A percentile compares a stretch with the other conserved stretches of the same genome.
These are phyloP conservation scores for Drosophila subpulchrella DNA, from an alignment of 1,140 invertebrate genomes.

Conservation along the genomic window DNA sequence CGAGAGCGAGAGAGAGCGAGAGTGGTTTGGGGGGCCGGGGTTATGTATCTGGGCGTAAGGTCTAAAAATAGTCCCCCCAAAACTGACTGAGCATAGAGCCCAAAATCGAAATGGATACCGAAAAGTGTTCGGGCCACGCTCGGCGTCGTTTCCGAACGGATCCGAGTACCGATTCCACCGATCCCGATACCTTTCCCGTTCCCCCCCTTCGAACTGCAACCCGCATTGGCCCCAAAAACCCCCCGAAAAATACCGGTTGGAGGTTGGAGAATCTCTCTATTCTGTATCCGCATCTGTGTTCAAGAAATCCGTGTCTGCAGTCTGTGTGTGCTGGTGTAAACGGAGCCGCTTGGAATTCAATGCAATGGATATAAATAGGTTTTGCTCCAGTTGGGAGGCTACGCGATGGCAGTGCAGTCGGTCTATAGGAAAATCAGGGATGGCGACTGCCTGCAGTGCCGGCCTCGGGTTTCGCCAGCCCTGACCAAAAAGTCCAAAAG, in stretches of 20 bases:
- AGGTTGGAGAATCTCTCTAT: constrained; percentile 44
- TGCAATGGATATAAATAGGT: constrained; percentile 79
- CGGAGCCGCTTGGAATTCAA: constrained; percentile 81
- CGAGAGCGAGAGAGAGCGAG: constrained; percentile 11
- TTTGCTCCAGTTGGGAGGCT: constrained; percentile 70
- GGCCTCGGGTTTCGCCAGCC: neutral
- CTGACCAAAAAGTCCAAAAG: neutral
- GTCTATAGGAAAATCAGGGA: constrained; percentile 2
- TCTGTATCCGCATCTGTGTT: neutral
- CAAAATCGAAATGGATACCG: constrained; percentile 82
- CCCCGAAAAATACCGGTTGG: constrained; percentile 19
- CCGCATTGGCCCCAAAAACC: neutral
- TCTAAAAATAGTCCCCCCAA: constrained; percentile 69
- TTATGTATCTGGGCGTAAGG: constrained; percentile 71
- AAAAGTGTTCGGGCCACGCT: constrained; percentile 18
- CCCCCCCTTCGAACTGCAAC: constrained; percentile 1
- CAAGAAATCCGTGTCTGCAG: constrained; percentile 6
- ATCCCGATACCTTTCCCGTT: constrained; percentile 18
- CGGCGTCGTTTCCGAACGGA: neutral
- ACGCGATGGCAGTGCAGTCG: constrained; percentile 25
- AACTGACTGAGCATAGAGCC: constrained; percentile 28
- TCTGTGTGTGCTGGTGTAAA: constrained; percentile 59
- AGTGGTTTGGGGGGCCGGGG: constrained; percentile 11
- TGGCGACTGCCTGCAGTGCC: neutral
- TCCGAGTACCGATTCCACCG: neutral